Base-by-base conservation (phyloP, 2,797 vertebrate species). In the Tamandua tetradactyla region DNA sequence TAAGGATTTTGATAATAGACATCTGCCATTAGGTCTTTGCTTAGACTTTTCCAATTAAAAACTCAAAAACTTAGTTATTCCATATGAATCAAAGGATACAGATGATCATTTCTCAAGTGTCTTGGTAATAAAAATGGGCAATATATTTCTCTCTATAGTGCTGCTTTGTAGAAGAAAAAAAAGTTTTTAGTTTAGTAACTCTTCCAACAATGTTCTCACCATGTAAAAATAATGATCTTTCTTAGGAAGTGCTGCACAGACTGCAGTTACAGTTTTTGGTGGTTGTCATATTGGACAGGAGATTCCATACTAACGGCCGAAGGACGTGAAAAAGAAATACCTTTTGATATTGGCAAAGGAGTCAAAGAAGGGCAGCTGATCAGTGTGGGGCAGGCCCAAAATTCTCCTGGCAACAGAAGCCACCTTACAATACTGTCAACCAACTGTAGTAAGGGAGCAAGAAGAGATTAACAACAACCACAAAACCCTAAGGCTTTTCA, bases 81-180 rank as follows among this genome's bases (percentile, higher is more conserved):
- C 17, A 25, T 78, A n/a, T 35, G 57, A 22, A n/a, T 82, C 94
- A 42, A n/a, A 75, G 30, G 42, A 61, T 61, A 15, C 2, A 59
- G 42, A 74, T n/a, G 75, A 42, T 18, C n/a, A 66, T 81, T 94
- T 85, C 62, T 96, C 59, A 49, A 57, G 30, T 62, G 68, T 94
- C 64, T 81, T 72, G 35, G 59, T 84, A 68, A 87, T 69, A 12
- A 78, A 87, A 94, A 69, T 68, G 57, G 55, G 40, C 61, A 89
- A 40, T 74, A 68, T 49, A 74, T 71, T 92, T 61, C 8, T 57
- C 61, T 89, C 57, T 18, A 80, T 25, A 80, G 35, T 10, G 80
- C 59, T 76, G 35, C 25, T 79, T 71, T 92, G 15, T 35, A 82
- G 75, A 89, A 94, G 86, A 95, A 78, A 82, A 32, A n/a, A n/a